Base-by-base conservation (phyloP, 2,888 invertebrate species). In the Ornithoptera priamus region DNA sequence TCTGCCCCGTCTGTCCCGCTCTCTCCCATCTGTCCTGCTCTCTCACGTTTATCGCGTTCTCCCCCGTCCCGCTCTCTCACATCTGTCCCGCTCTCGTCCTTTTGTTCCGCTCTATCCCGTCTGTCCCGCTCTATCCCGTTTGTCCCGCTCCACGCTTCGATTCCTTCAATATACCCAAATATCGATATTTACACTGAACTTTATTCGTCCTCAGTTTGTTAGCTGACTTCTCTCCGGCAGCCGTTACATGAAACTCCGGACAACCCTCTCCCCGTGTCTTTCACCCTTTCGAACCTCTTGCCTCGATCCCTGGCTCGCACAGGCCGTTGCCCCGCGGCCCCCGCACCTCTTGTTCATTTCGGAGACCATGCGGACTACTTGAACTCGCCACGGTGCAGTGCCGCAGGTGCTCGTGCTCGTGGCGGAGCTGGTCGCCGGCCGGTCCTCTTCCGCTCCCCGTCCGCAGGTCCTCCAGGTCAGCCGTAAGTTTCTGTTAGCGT, bases 401-500 rank as follows among this genome's bases (percentile, higher is more conserved):
- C 15, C 50, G 50, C 50, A 5, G 50, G 50, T 50, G 50, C 18
- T 22, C 22, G 50, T 50, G 50, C 18, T 22, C 22, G 22, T 22
- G 22, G 22, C 22, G 22, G 22, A 22, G 22, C 22, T 22, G 22
- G 22, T 22, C 50, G 50, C 2, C 50, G 50, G 12, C 15, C 50
- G 50, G 15, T 50, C 5, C 50, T 18, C 5, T 3, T 18, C 18
- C 50, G 50, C 50, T 1, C 50, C 15, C 50, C 50, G 50, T 18
- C 50, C 50, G 15, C 50, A 2, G 12, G 50, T 18, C 50, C 18
- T 18, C 5, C 20, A 1, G 2, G 61, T 69, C 73, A 74, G 50
- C 36, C 20, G 60, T n/a, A 17, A 72, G 63, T 69, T 73, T 72
- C 72, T 69, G 71, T 73, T 85, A 86, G 84, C 90, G 90, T 90